These are phyloP conservation scores for Psittacula cyanocephala DNA, from an alignment of 2,113 vertebrate genomes.

Conservation along the genomic window DNA sequence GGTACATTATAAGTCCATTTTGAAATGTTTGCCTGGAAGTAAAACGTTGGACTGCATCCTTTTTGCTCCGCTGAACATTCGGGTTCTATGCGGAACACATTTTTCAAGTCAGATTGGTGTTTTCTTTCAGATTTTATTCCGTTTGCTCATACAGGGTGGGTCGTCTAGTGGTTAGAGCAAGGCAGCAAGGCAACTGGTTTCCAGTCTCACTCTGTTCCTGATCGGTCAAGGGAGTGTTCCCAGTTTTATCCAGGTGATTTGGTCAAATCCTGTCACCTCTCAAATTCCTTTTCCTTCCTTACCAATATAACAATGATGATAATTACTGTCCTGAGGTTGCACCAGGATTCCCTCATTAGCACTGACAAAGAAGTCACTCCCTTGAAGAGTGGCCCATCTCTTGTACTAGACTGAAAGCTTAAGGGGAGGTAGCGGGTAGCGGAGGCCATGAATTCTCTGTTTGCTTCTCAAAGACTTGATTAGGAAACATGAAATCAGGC, in stretches of 20 bases:
- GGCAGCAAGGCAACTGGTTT: conserved; percentile 51
- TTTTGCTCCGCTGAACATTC: conserved; percentile 29
- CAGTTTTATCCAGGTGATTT: conserved; percentile 11
- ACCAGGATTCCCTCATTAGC: background rate
- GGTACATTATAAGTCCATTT: conserved; percentile 72
- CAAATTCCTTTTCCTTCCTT: background rate
- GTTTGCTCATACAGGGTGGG: conserved; percentile 62
- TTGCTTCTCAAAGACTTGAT: background rate
- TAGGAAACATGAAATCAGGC: background rate
- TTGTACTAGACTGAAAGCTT: background rate
- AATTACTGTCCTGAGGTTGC: background rate
- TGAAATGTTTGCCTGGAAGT: conserved; percentile 75
- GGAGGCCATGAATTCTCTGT: background rate
- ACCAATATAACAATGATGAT: background rate
- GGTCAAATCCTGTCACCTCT: background rate
- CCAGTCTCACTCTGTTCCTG: conserved; percentile 34
- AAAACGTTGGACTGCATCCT: conserved; percentile 64
- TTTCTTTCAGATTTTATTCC: conserved; percentile 63
- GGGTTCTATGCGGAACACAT: conserved; percentile 39
- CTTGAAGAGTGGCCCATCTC: background rate
- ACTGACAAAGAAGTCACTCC: background rate
- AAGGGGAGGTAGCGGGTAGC: background rate
- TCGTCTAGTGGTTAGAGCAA: conserved; percentile 54
- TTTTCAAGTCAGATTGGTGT: conserved; percentile 60
- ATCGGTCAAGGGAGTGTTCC: background rate